These are phyloP conservation scores for Yponomeuta cagnagella DNA, from an alignment of 2,888 invertebrate species.

Conservation along the genomic window DNA sequence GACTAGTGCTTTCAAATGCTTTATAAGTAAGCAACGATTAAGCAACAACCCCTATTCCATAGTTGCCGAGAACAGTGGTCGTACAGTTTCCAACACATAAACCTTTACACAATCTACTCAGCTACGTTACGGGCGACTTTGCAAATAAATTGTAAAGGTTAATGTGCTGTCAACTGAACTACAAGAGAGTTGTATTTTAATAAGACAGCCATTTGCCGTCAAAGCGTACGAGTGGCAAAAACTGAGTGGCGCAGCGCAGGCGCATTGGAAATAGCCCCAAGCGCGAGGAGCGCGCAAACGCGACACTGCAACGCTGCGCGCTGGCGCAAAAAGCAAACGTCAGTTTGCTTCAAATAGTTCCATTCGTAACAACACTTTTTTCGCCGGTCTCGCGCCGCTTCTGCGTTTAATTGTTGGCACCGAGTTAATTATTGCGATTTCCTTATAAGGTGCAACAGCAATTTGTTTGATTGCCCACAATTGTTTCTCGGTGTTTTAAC, in stretches of 20 bases:
- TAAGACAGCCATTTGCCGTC: not conserved
- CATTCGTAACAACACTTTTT: slow-evolving; percentile 23
- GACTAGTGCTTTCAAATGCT: not conserved
- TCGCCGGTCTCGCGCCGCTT: slow-evolving; percentile 46
- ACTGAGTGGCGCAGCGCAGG: not conserved
- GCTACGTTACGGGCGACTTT: no score
- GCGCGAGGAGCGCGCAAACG: slow-evolving; percentile 2
- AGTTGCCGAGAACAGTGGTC: no score
- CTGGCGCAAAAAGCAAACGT: slow-evolving; percentile 16
- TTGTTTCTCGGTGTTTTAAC: slow-evolving; percentile 60
- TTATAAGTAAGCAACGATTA: no score
- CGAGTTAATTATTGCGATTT: slow-evolving; percentile 57
- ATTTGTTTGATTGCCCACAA: slow-evolving; percentile 67
- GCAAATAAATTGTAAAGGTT: not conserved
- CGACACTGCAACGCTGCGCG: not conserved
- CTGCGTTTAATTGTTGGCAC: slow-evolving; percentile 65
- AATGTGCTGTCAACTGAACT: not conserved
- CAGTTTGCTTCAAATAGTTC: slow-evolving; percentile 22
- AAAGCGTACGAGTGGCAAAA: not conserved
- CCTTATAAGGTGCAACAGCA: slow-evolving; percentile 59
- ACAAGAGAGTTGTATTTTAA: not conserved
- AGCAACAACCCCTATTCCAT: no score
- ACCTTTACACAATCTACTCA: no score
- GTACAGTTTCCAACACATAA: no score
- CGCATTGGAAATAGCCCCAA: slow-evolving; percentile 8